A percentile compares a stretch with the other conserved stretches of the same genome.
phyloP scores from a whole-genome alignment of 2,113 vertebrate genomes.

The Melospiza melodia region DNA sequence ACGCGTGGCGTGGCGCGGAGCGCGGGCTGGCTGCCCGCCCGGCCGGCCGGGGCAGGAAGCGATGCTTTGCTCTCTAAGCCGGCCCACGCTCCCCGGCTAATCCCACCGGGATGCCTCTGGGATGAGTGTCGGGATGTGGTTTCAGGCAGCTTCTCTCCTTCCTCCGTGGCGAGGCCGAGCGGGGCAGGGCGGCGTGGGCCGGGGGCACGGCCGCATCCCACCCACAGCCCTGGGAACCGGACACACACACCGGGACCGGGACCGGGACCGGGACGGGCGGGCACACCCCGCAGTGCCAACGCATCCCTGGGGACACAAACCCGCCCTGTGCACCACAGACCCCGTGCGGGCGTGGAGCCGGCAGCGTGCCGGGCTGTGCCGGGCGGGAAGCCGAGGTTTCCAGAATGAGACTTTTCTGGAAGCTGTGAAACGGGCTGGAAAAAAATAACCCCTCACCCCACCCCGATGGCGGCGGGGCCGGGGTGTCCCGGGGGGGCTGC shows the following conservation, averaged over 20 bases:
- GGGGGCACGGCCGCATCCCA: background rate
- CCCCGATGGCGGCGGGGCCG: background rate
- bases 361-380: slow-evolving; percentile 20
- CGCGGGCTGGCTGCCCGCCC: slow-evolving; percentile 8
- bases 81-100: slow-evolving; percentile 63
- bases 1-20: background rate
- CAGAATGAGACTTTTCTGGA: slow-evolving; percentile 61
- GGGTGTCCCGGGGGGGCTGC: background rate
- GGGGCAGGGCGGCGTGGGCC: slow-evolving; percentile 1
- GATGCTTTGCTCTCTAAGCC: slow-evolving; percentile 54
- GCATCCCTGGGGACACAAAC: background rate
- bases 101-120: slow-evolving; percentile 71
- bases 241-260: background rate
- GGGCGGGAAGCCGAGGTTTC: slow-evolving; percentile 43
- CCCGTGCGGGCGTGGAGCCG: background rate
- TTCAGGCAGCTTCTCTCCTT: slow-evolving; percentile 50
- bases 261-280: background rate
- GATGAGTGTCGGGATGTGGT: slow-evolving; percentile 74
- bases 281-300: rapidly evolving
- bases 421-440: slow-evolving; percentile 58
- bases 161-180: background rate
- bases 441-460: background rate
- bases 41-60: slow-evolving; percentile 35
- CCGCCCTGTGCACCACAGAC: rapidly evolving
- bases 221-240: background rate